Conservation (phyloP, 2,888 invertebrate species). For the Ichneumon xanthorius region DNA sequence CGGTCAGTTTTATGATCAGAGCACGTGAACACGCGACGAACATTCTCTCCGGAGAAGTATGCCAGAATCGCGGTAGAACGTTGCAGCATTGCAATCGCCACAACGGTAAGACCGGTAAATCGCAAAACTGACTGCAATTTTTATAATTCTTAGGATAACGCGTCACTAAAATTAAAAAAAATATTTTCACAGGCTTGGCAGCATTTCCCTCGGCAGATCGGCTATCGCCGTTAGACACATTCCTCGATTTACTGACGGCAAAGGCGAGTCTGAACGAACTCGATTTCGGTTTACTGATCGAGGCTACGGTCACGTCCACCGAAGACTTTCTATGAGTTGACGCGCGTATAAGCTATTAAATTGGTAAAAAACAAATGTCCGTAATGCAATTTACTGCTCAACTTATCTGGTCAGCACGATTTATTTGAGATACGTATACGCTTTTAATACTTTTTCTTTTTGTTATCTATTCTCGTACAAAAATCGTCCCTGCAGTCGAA, state of each 20-base stretch:
- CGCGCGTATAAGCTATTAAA: neutral
- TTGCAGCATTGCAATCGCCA: conserved; percentile 81
- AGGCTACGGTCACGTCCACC: conserved; percentile 91
- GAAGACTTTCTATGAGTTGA: conserved; percentile 85
- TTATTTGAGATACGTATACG: conserved; percentile 24
- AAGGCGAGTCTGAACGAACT: conserved; percentile 94
- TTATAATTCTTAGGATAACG: neutral
- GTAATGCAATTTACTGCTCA: conserved; percentile 55
- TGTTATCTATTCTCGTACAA: conserved; percentile 16
- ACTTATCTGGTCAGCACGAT: conserved; percentile 52
- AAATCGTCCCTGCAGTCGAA: conserved; percentile 40
- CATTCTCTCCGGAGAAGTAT: conserved; percentile 90
- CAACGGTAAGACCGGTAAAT: conserved; percentile 75
- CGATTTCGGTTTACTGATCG: conserved; percentile 94
- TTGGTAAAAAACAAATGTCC: neutral
- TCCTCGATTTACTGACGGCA: conserved; percentile 93
- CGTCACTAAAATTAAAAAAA: conserved; percentile 39
- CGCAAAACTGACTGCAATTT: neutral
- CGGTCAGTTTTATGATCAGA: conserved; percentile 91
- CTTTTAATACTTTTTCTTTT: neutral
- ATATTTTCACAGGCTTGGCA: conserved; percentile 87
- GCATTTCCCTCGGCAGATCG: conserved; percentile 91
- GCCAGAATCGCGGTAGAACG: conserved; percentile 80
- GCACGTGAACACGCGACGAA: conserved; percentile 93
- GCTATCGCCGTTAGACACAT: conserved; percentile 93